Base-by-base conservation (phyloP, 2,888 invertebrate species). In the Salticus scenicus region DNA sequence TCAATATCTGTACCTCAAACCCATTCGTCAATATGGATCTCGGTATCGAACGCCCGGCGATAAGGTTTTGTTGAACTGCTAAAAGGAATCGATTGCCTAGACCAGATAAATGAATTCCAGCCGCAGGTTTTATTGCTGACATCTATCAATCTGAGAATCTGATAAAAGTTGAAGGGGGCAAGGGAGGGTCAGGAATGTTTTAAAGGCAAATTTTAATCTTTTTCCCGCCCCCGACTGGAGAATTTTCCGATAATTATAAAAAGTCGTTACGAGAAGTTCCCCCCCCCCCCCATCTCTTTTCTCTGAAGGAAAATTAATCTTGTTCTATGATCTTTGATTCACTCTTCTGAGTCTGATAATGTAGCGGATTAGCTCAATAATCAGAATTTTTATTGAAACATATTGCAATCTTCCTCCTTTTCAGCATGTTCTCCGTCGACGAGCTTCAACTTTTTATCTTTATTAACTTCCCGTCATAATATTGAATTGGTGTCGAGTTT, bases 1-100 rank as follows among this genome's bases (percentile, higher is more conserved):
- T 57, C 57, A 57, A 57, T 57, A 57, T 57, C 24, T 47, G n/a
- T 17, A 10, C n/a, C 47, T 37, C 37, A 17, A 17, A 17, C 10
- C 42, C n/a, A 57, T 57, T 57, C 57, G 57, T 57, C 57, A 57
- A 57, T 57, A 57, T 57, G 57, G 57, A 57, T 57, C 57, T 57
- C 24, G 14, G 17, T 24, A 57, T 57, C 17, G 57, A 57, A 17
- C 57, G 37, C 37, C 7, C 57, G n/a, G 47, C 2, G 57, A 57
- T 57, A 57, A 57, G 57, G 24, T 57, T 57, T 24, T 24, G 57
- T 47, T 47, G 47, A 47, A 47, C 47, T 37, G 7, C 47, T 12
- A 17, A 47, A 47, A 2, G n/a, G 47, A 47, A 47, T 47, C 47
- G 47, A 47, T 47, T 5, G 17, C n/a, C 17, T 17, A 17, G n/a